Conservation (phyloP, 2,797 vertebrate genomes). For the Sebastes vulpes region DNA sequence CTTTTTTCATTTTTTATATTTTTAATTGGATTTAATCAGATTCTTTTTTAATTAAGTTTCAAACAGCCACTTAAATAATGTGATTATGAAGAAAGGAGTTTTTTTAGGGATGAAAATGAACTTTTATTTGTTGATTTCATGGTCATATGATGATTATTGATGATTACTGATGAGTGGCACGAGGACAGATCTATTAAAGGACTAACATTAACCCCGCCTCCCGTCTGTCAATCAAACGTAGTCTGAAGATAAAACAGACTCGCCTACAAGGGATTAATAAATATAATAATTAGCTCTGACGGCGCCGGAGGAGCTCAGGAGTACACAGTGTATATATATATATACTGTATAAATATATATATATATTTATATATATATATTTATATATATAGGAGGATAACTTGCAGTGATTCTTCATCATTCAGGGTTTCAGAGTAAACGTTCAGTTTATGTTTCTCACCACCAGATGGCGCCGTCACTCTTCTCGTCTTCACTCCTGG, state of each 20-base stretch:
- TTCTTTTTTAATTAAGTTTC: neutral
- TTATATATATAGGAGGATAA: too few species aligned
- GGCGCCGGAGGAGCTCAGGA: too few species aligned
- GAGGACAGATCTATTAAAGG: too few species aligned
- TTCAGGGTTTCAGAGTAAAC: neutral
- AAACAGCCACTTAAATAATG: neutral
- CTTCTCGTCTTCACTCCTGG: neutral
- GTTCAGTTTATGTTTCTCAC: constrained; percentile 1
- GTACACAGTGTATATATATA: too few species aligned
- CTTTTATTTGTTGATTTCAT: neutral
- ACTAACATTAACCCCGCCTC: neutral
- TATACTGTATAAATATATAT: too few species aligned
- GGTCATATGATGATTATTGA: neutral
- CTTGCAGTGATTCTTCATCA: too few species aligned
- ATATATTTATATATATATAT: too few species aligned
- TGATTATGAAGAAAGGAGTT: neutral
- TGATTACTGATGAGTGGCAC: neutral
- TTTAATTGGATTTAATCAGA: neutral
- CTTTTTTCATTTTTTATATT: neutral
- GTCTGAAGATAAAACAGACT: neutral
- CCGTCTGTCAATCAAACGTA: neutral
- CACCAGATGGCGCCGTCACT: constrained; percentile 34
- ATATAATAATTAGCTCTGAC: neutral
- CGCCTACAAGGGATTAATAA: neutral
- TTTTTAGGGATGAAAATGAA: neutral